phyloP scores from a whole-genome alignment of 2,888 invertebrate genomes.

The Epsilonema sp. region DNA sequence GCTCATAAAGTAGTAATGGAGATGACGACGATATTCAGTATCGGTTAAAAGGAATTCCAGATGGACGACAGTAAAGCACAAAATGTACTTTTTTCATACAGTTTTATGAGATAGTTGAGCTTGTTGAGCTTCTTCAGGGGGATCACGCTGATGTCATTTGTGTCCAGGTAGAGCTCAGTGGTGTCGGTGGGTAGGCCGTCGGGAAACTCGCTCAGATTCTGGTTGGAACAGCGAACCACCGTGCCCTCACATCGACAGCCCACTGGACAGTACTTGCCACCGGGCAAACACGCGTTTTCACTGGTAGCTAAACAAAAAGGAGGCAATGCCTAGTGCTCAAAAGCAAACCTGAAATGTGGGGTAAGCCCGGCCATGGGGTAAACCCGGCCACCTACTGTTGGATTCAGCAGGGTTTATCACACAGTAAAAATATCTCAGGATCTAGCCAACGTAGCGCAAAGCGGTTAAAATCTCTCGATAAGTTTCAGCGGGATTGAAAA shows the following conservation, averaged over 20 bases:
- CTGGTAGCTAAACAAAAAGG: conserved; percentile 38
- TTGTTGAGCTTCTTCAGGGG: conserved; percentile 61
- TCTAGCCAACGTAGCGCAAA: too few species aligned
- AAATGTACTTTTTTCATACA: conserved; percentile 50
- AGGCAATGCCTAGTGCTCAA: too few species aligned
- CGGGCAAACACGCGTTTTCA: conserved; percentile 59
- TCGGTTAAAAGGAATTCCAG: conserved; percentile 1
- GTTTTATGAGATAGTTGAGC: conserved; percentile 60
- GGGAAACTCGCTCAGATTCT: conserved; percentile 59
- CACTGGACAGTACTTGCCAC: conserved; percentile 65
- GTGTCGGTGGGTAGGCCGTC: conserved; percentile 71
- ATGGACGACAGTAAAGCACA: conserved; percentile 7
- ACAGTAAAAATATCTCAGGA: too few species aligned
- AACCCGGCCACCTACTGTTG: too few species aligned
- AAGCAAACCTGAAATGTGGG: too few species aligned
- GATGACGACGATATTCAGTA: too few species aligned
- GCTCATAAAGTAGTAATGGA: background rate
- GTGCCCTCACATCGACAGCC: conserved; percentile 74
- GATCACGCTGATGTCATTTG: conserved; percentile 71
- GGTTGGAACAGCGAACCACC: conserved; percentile 65
- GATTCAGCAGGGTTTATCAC: too few species aligned
- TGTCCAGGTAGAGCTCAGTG: conserved; percentile 81
- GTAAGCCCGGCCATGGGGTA: too few species aligned
- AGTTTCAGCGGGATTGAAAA: too few species aligned
- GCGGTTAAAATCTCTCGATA: too few species aligned